These are phyloP conservation scores for Volucella inflata DNA, from an alignment of 2,888 invertebrate species.

Conservation along the genomic window DNA sequence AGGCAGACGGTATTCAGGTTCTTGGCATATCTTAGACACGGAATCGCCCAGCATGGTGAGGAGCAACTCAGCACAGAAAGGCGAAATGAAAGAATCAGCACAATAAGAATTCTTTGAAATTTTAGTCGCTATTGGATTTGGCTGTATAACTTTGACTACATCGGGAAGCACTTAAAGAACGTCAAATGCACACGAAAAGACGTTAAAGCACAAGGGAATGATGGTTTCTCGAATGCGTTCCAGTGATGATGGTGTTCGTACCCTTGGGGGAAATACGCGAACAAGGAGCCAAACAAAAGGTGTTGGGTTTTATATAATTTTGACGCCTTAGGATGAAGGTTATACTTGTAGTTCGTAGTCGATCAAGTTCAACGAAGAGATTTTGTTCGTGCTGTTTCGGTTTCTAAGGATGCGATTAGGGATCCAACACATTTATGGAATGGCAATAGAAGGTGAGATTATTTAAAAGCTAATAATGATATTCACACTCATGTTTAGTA, in stretches of 20 bases:
- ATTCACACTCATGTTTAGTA: too few relatives aligned
- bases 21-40: slow-evolving; percentile 70
- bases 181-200: slow-evolving; percentile 56
- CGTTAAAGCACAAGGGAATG: slow-evolving; percentile 67
- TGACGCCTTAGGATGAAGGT: slow-evolving; percentile 67
- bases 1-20: slow-evolving; percentile 64
- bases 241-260: slow-evolving; percentile 27
- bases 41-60: slow-evolving; percentile 49
- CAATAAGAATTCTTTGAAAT: slow-evolving; percentile 47
- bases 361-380: too few relatives aligned
- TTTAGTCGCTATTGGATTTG: slow-evolving; percentile 59
- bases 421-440: too few relatives aligned
- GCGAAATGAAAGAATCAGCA: slow-evolving; percentile 17
- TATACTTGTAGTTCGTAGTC: slow-evolving; percentile 3
- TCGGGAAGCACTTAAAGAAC: slow-evolving; percentile 66
- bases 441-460: too few relatives aligned
- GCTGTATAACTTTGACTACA: slow-evolving; percentile 33
- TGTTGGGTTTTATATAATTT: slow-evolving; percentile 75
- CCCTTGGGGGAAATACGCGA: slow-evolving; percentile 62
- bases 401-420: too few relatives aligned
- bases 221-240: slow-evolving; percentile 33
- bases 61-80: not conserved
- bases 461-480: too few relatives aligned
- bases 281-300: slow-evolving; percentile 69
- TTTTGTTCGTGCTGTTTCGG: too few relatives aligned